phyloP scores from a whole-genome alignment of 2,888 invertebrate species.

The Polydrusus tereticollis region DNA sequence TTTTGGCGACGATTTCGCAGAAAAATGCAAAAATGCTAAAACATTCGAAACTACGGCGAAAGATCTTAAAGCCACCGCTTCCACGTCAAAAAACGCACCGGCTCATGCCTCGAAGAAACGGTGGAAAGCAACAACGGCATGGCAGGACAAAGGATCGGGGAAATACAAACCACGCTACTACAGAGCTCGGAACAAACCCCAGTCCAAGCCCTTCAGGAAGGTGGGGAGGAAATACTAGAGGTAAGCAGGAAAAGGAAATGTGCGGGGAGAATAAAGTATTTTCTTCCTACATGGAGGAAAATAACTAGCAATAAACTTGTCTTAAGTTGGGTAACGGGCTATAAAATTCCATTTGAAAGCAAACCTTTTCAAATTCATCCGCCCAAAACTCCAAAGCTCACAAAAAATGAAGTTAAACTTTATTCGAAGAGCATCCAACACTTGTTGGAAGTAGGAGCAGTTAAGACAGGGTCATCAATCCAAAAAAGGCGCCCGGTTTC shows the following conservation, averaged over 20 bases:
- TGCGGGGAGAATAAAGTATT: slow-evolving; percentile 2
- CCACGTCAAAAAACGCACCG: slow-evolving; percentile 19
- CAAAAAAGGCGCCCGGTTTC: too few relatives aligned
- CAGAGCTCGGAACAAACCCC: slow-evolving; percentile 9
- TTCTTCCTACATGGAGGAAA: background rate
- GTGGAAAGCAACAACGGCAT: background rate
- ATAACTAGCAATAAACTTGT: background rate
- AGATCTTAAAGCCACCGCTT: background rate
- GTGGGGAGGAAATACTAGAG: slow-evolving; percentile 6
- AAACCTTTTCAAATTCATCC: background rate
- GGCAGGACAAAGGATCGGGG: background rate
- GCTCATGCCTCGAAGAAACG: slow-evolving; percentile 5
- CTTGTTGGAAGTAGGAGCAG: background rate
- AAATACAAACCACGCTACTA: slow-evolving; percentile 13
- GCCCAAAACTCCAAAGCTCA: background rate
- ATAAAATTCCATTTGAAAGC: slow-evolving; percentile 7
- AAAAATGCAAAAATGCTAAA: slow-evolving; percentile 20
- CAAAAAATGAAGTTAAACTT: background rate
- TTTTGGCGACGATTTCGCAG: slow-evolving; percentile 17
- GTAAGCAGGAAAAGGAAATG: background rate
- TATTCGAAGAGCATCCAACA: background rate
- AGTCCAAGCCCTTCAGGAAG: slow-evolving; percentile 1
- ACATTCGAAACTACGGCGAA: background rate
- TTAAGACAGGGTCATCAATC: too few relatives aligned
- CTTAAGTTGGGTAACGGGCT: slow-evolving; percentile 1